Evolutionary conservation across 2,113 vertebrate genomes (phyloP).

Genomic region (Bos javanicus): DNA sequence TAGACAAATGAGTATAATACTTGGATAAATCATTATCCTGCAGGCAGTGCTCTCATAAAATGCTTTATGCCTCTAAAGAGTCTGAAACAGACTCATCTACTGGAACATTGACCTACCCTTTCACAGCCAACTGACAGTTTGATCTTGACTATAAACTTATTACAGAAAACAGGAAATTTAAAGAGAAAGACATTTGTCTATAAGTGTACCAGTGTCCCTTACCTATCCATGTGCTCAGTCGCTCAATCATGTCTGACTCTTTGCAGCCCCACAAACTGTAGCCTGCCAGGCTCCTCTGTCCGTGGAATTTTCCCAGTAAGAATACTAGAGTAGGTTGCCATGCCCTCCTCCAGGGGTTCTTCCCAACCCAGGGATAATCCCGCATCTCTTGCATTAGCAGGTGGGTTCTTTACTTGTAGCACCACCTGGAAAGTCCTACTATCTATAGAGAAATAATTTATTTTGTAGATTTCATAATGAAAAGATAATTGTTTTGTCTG

Average conservation of each 20-base stretch:
- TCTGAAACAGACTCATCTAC: background rate
- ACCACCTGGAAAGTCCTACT: background rate
- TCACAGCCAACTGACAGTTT: slow-evolving; percentile 8
- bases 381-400: background rate
- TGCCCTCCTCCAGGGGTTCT: background rate
- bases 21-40: background rate
- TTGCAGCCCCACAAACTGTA: background rate
- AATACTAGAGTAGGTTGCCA: background rate
- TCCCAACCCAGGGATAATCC: background rate
- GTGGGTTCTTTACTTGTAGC: background rate
- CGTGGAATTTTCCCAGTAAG: background rate
- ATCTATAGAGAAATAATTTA: background rate
- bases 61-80: background rate
- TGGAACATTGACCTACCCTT: background rate
- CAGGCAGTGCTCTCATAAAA: background rate
- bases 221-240: background rate
- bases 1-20: background rate
- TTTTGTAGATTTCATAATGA: background rate
- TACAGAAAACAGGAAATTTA: background rate
- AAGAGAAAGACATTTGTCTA: slow-evolving; percentile 25
- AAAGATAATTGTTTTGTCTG: background rate
- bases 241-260: background rate
- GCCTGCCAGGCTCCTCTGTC: background rate
- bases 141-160: slow-evolving; percentile 39
- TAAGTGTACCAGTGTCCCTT: slow-evolving; percentile 38